These are phyloP conservation scores for Eupelmus urozonus DNA, from an alignment of 2,888 invertebrate genomes.

Conservation along the genomic window DNA sequence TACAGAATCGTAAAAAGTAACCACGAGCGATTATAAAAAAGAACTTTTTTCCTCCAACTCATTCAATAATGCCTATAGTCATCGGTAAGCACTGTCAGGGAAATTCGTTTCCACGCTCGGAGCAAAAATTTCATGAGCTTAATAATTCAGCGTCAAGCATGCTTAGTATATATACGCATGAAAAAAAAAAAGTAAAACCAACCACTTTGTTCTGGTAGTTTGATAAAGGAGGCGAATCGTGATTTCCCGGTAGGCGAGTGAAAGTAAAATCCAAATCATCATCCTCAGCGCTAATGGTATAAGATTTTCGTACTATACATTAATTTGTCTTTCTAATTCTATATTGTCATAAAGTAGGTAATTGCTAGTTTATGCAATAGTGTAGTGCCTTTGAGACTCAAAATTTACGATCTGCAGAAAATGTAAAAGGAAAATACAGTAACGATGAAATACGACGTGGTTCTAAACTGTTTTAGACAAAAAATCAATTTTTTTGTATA, in stretches of 20 bases:
- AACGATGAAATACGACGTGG: too few relatives aligned
- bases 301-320: not conserved
- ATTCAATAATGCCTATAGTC: not conserved
- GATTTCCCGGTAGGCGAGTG: slow-evolving; percentile 33
- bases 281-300: not conserved
- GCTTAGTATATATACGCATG: too few relatives aligned
- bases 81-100: not conserved
- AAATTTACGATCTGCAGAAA: too few relatives aligned
- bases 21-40: not conserved
- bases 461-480: too few relatives aligned
- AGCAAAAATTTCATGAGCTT: not conserved
- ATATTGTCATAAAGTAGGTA: not conserved
- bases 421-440: too few relatives aligned
- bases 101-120: slow-evolving; percentile 11
- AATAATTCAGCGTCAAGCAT: too few relatives aligned
- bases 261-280: slow-evolving; percentile 44
- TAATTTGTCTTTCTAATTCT: not conserved
- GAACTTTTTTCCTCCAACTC: not conserved
- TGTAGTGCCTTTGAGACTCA: too few relatives aligned
- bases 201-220: slow-evolving; percentile 38
- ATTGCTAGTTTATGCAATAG: too few relatives aligned
- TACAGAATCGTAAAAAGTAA: not conserved
- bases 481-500: too few relatives aligned
- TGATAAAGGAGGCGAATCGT: slow-evolving; percentile 36
- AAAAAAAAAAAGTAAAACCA: not conserved